Evolutionary conservation across 2,888 invertebrate genomes (phyloP), one percentile per base, ranked within the genome.

Genomic region (Caenorhabditis sp.): DNA sequence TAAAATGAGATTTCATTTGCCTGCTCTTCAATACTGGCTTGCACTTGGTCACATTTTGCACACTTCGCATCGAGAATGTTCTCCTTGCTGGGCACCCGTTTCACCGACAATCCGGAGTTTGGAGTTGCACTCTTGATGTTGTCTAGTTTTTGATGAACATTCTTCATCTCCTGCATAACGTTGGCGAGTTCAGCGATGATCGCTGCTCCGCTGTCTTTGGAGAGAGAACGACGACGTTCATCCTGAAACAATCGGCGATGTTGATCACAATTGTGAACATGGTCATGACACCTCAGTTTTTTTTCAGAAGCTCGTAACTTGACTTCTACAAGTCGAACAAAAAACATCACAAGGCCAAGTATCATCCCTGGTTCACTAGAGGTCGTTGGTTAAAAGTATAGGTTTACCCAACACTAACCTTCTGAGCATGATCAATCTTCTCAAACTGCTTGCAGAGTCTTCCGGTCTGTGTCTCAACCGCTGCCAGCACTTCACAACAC

Each of bases 361-460:
- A n/a, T n/a, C n/a, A n/a, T n/a, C n/a, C n/a, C n/a, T n/a, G n/a
- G n/a, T n/a, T n/a, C n/a, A n/a, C n/a, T n/a, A n/a, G n/a, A n/a
- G n/a, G n/a, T n/a, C n/a, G n/a, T n/a, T 19, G 19, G 47, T 47
- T 19, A 47, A 19, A 19, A 4, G 14, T 7, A 16, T 5, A 19
- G 14, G 47, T 47, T 47, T 19, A 19, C 6, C 6, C 47, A 47
- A 47, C 47, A 47, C 19, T 47, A 47, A 85, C 87, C 87, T 89
- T 90, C 54, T 90, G 90, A 2, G 88, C 83, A 68, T 74, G 82
- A 76, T 91, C 91, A 75, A 91, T 84, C 81, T 89, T 91, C 70
- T 92, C 92, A 44, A 92, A 84, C 47, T 90, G 90, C 80, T 90
- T 92, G 79, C 86, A 88, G 14, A 92, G 82, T 19, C 91, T 63